Base-by-base conservation (phyloP, 2,888 invertebrate genomes). In the Nysson spinosus region DNA sequence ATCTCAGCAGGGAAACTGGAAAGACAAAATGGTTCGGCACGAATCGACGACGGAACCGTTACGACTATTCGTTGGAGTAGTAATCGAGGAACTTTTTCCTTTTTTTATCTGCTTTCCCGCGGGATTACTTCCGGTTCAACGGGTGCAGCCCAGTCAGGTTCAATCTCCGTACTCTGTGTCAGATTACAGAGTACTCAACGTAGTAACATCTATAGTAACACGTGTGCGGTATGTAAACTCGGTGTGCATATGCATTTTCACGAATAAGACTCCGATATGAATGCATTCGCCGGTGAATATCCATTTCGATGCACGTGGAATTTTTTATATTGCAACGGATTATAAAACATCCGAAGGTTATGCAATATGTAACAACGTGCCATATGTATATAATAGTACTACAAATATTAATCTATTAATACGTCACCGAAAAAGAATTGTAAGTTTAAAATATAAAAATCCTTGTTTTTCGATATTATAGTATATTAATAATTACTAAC, bases 141-240 rank as follows among this genome's bases (percentile, higher is more conserved):
- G 61, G 58, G 55, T 65, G 55, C 43, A 57, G 67, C 57, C 60
- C 64, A 30, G 44, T 26, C 40, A 50, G 50, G 69, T 63, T 67
- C 67, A 69, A 69, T 56, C 67, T 61, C 66, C 60, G 46, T 55
- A 43, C 60, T 54, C 71, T 69, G 64, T 65, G 62, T 64, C 54
- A 55, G 68, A 69, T 69, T 69, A 69, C 68, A 56, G 58, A 75
- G 58, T 72, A 75, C 63, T 75, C 76, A 43, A 63, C 57, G 61
- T 75, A 70, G 63, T 76, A 75, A 56, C 63, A 50, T 58, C 62
- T 69, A 71, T 75, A 74, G 74, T 70, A 74, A 58, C 66, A 60
- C 72, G 69, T 65, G 65, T 72, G 66, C 44, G 60, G 67, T 60
- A 56, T 57, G 52, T 63, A 56, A 67, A 54, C 57, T 47, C 11